Conservation (phyloP, 2,797 vertebrate species). For the Bovichtus variegatus region DNA sequence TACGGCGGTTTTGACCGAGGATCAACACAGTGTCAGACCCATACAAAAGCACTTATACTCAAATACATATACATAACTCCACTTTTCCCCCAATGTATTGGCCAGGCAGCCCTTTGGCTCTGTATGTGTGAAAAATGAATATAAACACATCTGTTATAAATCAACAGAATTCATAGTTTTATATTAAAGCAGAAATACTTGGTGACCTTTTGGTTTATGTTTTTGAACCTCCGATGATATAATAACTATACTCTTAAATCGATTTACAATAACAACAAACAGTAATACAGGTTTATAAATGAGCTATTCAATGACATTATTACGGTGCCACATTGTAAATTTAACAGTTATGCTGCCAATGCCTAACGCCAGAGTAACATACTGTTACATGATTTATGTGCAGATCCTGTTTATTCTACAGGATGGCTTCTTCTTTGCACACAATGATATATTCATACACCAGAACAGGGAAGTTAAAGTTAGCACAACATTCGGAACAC, state of each 20-base stretch:
- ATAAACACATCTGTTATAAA: background rate
- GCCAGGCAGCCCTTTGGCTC: background rate
- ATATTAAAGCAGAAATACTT: background rate
- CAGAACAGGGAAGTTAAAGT: background rate
- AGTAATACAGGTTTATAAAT: background rate
- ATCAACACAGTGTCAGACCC: slow-evolving; percentile 41
- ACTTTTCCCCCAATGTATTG: slow-evolving; percentile 5
- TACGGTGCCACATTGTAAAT: background rate
- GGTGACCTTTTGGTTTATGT: background rate
- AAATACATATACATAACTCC: slow-evolving; percentile 48
- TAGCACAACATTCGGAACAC: background rate
- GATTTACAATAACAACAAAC: background rate
- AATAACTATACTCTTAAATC: background rate
- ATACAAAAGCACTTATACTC: slow-evolving; percentile 46
- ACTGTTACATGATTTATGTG: background rate
- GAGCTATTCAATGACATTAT: background rate
- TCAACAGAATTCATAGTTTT: background rate
- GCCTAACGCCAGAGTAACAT: background rate
- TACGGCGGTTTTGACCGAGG: slow-evolving; percentile 53
- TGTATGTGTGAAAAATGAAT: slow-evolving; percentile 14
- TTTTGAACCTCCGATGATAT: background rate
- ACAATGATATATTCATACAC: background rate
- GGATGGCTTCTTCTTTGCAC: background rate
- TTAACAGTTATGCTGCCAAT: background rate
- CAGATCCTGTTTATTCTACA: too few species aligned